A percentile compares a stretch with the other conserved stretches of the same genome.
phyloP scores from a whole-genome alignment of 2,797 vertebrate genomes.

The Myotis myotis region DNA sequence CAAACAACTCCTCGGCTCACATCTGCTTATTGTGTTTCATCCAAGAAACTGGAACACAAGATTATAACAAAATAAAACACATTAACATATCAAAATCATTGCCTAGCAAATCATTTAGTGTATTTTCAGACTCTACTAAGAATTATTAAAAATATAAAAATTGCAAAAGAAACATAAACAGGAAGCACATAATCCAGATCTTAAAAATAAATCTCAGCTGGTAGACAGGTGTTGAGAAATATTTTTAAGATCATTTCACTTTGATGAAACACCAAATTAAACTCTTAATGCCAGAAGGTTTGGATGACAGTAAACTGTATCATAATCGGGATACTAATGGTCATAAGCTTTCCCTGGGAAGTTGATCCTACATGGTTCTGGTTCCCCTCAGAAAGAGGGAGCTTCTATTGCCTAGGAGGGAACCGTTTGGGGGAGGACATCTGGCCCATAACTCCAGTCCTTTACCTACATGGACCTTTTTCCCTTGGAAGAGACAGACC shows the following conservation, averaged over 20 bases:
- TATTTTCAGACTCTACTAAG: slow-evolving; percentile 53
- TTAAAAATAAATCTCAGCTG: slow-evolving; percentile 34
- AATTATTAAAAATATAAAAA: slow-evolving; percentile 32
- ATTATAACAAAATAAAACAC: slow-evolving; percentile 32
- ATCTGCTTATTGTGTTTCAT: slow-evolving; percentile 56
- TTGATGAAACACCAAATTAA: not conserved
- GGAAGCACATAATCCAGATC: not conserved
- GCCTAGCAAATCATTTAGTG: slow-evolving; percentile 12
- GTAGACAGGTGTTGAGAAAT: not conserved
- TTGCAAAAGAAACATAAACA: not conserved
- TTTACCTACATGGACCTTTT: not conserved
- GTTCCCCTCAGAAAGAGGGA: not conserved
- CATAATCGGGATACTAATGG: not conserved
- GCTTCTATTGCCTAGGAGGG: not conserved
- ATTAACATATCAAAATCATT: slow-evolving; percentile 51
- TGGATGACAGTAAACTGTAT: slow-evolving; percentile 4
- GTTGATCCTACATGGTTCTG: not conserved
- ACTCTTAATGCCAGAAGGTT: not conserved
- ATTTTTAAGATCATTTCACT: slow-evolving; percentile 20
- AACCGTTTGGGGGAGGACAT: not conserved
- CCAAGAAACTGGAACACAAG: slow-evolving; percentile 50
- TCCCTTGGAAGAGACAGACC: not conserved
- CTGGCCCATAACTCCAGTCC: not conserved
- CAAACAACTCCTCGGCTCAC: slow-evolving; percentile 2
- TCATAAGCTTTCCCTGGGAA: not conserved